Conservation (phyloP, 1,140 invertebrate genomes). For the Vanessa tameamea region DNA sequence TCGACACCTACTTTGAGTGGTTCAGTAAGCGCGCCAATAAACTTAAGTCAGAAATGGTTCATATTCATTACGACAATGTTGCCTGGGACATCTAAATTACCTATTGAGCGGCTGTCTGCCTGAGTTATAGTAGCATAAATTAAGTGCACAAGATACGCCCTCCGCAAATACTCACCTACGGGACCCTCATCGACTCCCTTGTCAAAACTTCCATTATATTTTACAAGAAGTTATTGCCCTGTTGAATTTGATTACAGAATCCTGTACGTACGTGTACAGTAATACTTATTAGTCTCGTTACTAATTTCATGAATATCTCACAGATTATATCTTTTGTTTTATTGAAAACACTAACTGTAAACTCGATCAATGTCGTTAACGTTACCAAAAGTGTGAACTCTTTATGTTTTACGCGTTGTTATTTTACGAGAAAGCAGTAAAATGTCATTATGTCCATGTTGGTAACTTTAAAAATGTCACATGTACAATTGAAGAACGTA, state of each 20-base stretch:
- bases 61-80: conserved; percentile 76
- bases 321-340: not conserved
- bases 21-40: conserved; percentile 50
- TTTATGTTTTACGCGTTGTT: conserved; percentile 16
- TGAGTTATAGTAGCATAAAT: conserved; percentile 77
- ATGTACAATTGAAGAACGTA: not conserved
- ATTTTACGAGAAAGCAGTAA: conserved; percentile 20
- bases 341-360: conserved; percentile 23
- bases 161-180: conserved; percentile 40
- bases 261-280: conserved; percentile 13
- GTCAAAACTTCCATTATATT: conserved; percentile 36
- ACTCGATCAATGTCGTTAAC: not conserved
- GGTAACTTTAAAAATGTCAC: not conserved
- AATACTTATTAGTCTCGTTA: conserved; percentile 7
- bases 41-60: conserved; percentile 46
- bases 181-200: conserved; percentile 25
- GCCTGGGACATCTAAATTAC: conserved; percentile 75
- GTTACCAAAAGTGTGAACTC: conserved; percentile 29
- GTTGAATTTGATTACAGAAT: conserved; percentile 26
- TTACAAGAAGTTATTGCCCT: conserved; percentile 35
- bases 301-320: not conserved
- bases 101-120: conserved; percentile 64
- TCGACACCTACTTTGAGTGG: conserved; percentile 15
- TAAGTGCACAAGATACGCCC: conserved; percentile 60
- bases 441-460: conserved; percentile 8